Conservation (phyloP, 1,140 invertebrate genomes). For the Globodera ellingtonae region DNA sequence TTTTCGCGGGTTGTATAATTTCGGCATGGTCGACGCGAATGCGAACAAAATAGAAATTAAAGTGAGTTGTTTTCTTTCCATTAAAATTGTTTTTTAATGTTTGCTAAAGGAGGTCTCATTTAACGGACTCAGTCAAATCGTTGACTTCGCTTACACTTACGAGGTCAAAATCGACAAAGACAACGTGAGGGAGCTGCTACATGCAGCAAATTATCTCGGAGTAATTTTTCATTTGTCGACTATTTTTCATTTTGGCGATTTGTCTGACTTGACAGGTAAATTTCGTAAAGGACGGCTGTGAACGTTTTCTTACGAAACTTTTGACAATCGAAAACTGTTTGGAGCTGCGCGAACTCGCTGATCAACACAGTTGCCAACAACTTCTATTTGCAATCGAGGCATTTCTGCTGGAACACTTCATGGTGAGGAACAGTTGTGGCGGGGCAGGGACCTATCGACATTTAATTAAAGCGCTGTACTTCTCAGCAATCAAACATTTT, state of each 20-base stretch:
- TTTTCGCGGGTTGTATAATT: conserved; percentile 23
- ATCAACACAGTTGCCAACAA: conserved; percentile 25
- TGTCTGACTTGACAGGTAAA: conserved; percentile 12
- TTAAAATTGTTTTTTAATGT: conserved; percentile 7
- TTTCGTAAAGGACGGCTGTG: conserved; percentile 28
- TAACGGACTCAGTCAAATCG: conserved; percentile 19
- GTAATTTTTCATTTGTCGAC: conserved; percentile 2
- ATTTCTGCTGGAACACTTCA: conserved; percentile 24
- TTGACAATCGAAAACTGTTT: conserved; percentile 26
- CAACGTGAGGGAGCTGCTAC: conserved; percentile 9
- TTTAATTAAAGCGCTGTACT: neutral
- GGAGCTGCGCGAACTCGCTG: conserved; percentile 16
- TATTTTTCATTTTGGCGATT: conserved; percentile 2
- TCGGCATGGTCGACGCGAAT: conserved; percentile 19
- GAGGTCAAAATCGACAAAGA: conserved; percentile 18
- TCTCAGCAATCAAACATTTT: no score
- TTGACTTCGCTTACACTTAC: conserved; percentile 30
- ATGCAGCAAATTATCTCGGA: conserved; percentile 33
- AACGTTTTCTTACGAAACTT: conserved; percentile 12
- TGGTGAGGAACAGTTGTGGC: conserved; percentile 5
- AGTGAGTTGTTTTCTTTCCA: conserved; percentile 7
- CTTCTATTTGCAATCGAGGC: conserved; percentile 7
- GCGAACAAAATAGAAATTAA: conserved; percentile 11
- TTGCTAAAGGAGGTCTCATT: conserved; percentile 23
- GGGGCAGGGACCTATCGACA: neutral